These are phyloP conservation scores for Antrozous pallidus DNA, from an alignment of 2,797 vertebrate genomes.

Conservation along the genomic window DNA sequence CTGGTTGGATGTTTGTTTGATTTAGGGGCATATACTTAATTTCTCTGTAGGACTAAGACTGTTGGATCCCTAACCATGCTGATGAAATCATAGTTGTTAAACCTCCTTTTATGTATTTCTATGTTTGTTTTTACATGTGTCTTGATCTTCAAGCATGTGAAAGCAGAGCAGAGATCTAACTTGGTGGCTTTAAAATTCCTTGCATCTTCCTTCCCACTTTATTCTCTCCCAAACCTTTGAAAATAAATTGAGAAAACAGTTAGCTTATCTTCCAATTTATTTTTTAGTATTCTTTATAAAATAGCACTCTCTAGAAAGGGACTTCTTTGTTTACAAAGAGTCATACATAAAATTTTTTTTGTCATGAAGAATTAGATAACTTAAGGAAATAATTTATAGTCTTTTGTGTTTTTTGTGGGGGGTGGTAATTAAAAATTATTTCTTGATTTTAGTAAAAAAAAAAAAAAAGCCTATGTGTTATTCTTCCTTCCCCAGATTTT, in stretches of 20 bases:
- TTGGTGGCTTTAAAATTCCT: slow-evolving; percentile 9
- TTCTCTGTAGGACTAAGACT: background rate
- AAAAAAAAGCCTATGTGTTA: background rate
- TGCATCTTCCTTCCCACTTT: background rate
- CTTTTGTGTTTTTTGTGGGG: background rate
- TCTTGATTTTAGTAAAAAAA: slow-evolving; percentile 7
- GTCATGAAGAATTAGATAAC: slow-evolving; percentile 22
- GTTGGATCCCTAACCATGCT: background rate
- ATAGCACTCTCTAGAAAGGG: background rate
- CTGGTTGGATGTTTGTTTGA: background rate
- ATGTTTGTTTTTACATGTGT: background rate
- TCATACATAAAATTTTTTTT: slow-evolving; percentile 45
- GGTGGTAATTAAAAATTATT: background rate
- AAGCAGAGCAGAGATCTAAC: slow-evolving; percentile 10
- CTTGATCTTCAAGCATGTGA: background rate
- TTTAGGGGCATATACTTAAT: background rate
- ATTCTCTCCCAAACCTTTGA: slow-evolving; percentile 36
- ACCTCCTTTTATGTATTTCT: background rate
- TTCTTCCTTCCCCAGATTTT: background rate
- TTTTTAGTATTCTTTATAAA: slow-evolving; percentile 41
- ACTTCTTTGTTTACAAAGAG: slow-evolving; percentile 7
- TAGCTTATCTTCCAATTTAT: slow-evolving; percentile 44
- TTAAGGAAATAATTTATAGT: background rate
- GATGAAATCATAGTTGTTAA: slow-evolving; percentile 12
- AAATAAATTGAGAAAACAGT: slow-evolving; percentile 52